Conservation (phyloP, 2,113 vertebrate genomes). For the Chloroceryle aenea region DNA sequence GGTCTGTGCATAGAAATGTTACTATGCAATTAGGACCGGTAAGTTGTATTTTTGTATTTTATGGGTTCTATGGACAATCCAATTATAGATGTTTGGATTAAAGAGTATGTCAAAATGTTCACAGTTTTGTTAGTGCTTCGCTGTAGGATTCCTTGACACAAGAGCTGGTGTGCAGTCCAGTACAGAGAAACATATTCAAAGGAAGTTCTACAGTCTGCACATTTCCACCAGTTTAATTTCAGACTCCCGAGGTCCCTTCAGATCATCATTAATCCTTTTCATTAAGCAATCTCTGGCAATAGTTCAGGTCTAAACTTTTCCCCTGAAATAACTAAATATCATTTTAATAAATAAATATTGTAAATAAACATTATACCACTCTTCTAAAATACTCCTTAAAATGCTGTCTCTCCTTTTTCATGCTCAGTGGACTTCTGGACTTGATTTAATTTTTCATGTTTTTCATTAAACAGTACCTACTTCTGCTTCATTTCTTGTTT, state of each 20-base stretch:
- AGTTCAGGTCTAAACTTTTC: neutral
- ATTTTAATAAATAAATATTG: neutral
- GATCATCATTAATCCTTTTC: neutral
- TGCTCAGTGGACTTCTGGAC: neutral
- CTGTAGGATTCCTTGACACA: neutral
- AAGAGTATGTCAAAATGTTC: neutral
- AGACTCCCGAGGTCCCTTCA: neutral
- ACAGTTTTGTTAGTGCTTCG: neutral
- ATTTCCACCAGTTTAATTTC: neutral
- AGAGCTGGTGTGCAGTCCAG: neutral
- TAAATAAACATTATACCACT: neutral
- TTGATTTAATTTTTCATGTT: neutral
- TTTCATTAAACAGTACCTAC: constrained; percentile 4
- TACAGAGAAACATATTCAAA: neutral
- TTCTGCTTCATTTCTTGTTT: constrained; percentile 30
- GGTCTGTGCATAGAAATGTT: neutral
- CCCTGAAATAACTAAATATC: neutral
- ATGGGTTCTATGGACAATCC: neutral
- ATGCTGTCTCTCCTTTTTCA: neutral
- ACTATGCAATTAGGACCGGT: neutral
- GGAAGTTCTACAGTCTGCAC: neutral
- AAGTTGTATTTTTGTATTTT: neutral
- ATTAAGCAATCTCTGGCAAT: neutral
- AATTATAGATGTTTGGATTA: neutral
- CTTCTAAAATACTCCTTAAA: neutral